Base-by-base conservation (phyloP, 2,888 invertebrate genomes). In the Phasia obesa region DNA sequence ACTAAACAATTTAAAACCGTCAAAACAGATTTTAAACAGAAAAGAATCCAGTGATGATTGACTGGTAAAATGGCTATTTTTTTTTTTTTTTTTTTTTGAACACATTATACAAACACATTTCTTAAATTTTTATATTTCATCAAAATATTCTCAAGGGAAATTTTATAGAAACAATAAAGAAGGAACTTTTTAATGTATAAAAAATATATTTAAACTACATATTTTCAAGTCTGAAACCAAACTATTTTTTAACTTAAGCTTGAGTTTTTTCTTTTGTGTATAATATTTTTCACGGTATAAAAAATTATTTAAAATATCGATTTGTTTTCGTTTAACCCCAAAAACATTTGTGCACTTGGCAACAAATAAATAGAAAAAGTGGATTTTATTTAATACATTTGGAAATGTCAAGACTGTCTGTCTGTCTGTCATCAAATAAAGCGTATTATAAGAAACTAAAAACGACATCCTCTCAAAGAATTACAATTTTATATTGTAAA, bases 331-430 rank as follows among this genome's bases (percentile, higher is more conserved):
- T 55, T 57, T 67, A 65, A 76, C 76, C 65, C 65, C 65, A 71
- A 71, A 74, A 59, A 42, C 38, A 47, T 35, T 55, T 69, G 64
- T 76, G 67, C 70, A 35, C 35, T 35, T 35, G 35, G 35, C 35
- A 35, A 35, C 35, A 11, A 35, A 35, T 35, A 60, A 67, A 49
- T 17, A 7, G 23, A 49, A 60, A 60, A 49, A 19, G 4, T 55
- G 44, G 35, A n/a, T 65, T 17, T 51, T 31, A 15, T 67, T 42
- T 25, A 35, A 23, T 21, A 55, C 47, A 53, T 67, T 69, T 53
- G 23, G n/a, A 80, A 59, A 67, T 67, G 75, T 44, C 62, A 69
- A 55, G 74, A 69, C 42, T 80, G 57, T n/a, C n/a, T n/a, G n/a
- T n/a, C n/a, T n/a, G n/a, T n/a, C n/a, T n/a, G n/a, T 62, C 69